These are phyloP conservation scores for Megastigmus dorsalis DNA, from an alignment of 2,888 invertebrate species.

Conservation along the genomic window DNA sequence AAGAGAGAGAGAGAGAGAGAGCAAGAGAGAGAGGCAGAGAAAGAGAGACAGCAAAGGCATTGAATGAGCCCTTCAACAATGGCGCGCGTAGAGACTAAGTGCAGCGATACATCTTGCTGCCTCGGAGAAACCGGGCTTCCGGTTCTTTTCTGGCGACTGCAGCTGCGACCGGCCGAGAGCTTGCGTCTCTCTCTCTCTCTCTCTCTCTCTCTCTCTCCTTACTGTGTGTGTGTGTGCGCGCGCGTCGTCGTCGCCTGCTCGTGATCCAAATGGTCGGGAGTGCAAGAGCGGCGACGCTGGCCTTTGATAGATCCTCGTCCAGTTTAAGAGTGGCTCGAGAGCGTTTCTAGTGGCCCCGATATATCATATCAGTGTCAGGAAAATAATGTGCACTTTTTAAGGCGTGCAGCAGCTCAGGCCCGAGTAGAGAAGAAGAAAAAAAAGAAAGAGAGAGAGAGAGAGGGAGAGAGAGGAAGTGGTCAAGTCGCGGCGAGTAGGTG, in stretches of 20 bases:
- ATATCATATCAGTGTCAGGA: slow-evolving; percentile 33
- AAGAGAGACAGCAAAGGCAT: slow-evolving; percentile 8
- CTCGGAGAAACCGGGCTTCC: slow-evolving; percentile 27
- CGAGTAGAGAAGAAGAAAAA: neutral
- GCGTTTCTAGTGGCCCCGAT: neutral
- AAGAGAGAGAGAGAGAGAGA: neutral
- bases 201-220: too few species aligned
- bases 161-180: slow-evolving; percentile 34
- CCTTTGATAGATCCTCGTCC: slow-evolving; percentile 23
- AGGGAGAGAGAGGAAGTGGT: too few species aligned
- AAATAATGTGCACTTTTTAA: slow-evolving; percentile 31
- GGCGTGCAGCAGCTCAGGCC: neutral
- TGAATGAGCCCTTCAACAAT: slow-evolving; percentile 57
- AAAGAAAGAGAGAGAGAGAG: neutral
- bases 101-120: slow-evolving; percentile 60
- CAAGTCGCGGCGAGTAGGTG: neutral
- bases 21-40: neutral
- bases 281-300: neutral
- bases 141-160: slow-evolving; percentile 20
- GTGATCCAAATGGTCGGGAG: slow-evolving; percentile 11
- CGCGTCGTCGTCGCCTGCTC: too few species aligned
- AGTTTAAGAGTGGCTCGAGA: slow-evolving; percentile 9
- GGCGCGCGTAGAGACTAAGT: slow-evolving; percentile 56
- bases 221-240: too few species aligned
- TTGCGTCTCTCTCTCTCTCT: neutral